Conservation (phyloP, 2,888 invertebrate species). For the Meteorus cinctellus region DNA sequence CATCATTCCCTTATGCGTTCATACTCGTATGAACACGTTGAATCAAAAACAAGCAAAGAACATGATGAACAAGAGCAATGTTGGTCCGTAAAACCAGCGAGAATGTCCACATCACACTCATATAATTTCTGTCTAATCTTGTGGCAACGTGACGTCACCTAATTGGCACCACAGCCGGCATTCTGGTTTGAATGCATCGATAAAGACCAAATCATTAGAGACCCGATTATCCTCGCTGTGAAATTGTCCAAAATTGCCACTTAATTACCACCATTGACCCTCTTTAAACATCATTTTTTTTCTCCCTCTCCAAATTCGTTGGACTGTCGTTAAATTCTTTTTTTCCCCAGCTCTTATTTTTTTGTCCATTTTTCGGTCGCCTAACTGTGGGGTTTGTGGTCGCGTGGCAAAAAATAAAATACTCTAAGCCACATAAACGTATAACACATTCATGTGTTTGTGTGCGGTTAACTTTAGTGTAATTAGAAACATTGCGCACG, state of each 20-base stretch:
- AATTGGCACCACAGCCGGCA: slow-evolving; percentile 40
- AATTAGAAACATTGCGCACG: slow-evolving; percentile 6
- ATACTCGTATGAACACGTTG: neutral
- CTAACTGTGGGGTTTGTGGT: slow-evolving; percentile 13
- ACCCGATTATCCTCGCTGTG: slow-evolving; percentile 21
- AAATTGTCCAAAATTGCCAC: slow-evolving; percentile 33
- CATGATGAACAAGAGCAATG: slow-evolving; percentile 12
- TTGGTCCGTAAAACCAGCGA: neutral
- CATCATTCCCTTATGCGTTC: slow-evolving; percentile 21
- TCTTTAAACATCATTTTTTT: slow-evolving; percentile 8
- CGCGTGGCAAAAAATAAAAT: slow-evolving; percentile 21
- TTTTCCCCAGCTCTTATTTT: neutral
- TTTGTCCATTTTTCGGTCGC: neutral
- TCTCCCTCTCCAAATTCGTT: slow-evolving; percentile 43
- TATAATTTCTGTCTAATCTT: slow-evolving; percentile 27
- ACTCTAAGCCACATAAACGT: neutral
- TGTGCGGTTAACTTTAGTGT: neutral
- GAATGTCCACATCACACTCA: slow-evolving; percentile 16
- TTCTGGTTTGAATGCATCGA: neutral
- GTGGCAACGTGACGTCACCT: slow-evolving; percentile 38
- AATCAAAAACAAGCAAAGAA: neutral
- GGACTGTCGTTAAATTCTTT: slow-evolving; percentile 41
- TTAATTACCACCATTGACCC: slow-evolving; percentile 34
- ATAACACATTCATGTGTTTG: neutral
- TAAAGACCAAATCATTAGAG: slow-evolving; percentile 50